Conservation (phyloP, 2,888 invertebrate species). For the Osedax fenrisi region DNA sequence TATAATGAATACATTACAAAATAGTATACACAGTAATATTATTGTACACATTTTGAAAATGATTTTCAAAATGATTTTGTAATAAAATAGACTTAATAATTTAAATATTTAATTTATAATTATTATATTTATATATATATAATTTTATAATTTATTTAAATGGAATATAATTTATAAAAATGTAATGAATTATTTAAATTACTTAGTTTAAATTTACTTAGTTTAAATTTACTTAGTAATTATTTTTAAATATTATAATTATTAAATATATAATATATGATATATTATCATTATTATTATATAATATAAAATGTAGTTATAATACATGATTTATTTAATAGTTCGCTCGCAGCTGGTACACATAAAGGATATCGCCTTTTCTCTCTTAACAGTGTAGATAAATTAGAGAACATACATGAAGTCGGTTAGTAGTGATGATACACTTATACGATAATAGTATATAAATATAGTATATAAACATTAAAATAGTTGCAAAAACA, state of each 20-base stretch:
- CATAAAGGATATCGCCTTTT: constrained; percentile 79
- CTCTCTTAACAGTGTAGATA: constrained; percentile 65
- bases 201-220: background rate
- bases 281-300: too few relatives aligned
- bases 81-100: too few relatives aligned
- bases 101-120: too few relatives aligned
- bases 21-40: too few relatives aligned
- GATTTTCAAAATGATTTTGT: too few relatives aligned
- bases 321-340: constrained; percentile 35
- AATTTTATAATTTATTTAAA: too few relatives aligned
- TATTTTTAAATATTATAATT: background rate
- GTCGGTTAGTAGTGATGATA: constrained; percentile 56
- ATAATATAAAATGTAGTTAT: too few relatives aligned
- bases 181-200: too few relatives aligned
- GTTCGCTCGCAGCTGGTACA: constrained; percentile 79
- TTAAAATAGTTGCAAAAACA: background rate
- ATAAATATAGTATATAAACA: background rate
- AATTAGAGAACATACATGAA: constrained; percentile 76
- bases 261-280: background rate
- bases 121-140: too few relatives aligned
- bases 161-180: too few relatives aligned
- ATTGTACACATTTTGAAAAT: too few relatives aligned
- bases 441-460: background rate
- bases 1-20: background rate
- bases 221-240: background rate